A percentile compares a stretch with the other conserved stretches of the same genome.
Evolutionary conservation across 2,888 invertebrate genomes (phyloP).

Genomic region (Tupiocoris notatus): DNA sequence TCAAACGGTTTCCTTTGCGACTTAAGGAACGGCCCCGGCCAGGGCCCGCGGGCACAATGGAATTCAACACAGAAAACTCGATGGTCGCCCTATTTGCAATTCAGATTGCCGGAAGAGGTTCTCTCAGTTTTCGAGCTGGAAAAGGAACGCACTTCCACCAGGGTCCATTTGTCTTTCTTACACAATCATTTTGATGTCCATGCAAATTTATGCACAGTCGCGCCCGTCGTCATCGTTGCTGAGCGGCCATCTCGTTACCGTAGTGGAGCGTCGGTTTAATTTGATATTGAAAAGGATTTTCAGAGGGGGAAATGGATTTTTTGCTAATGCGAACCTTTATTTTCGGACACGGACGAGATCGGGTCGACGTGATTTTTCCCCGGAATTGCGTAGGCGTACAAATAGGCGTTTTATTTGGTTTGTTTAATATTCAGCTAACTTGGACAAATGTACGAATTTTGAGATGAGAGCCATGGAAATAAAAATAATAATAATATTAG

Average conservation of each 20-base stretch:
- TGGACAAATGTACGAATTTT: no score
- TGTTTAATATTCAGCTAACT: no score
- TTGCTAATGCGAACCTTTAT: neutral
- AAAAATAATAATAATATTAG: no score
- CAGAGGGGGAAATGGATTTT: neutral
- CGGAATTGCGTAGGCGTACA: no score
- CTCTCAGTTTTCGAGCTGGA: neutral
- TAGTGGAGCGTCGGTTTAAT: neutral
- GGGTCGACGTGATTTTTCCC: no score
- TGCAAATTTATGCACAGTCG: neutral
- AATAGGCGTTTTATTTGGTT: no score
- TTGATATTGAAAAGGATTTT: neutral
- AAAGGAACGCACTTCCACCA: no score
- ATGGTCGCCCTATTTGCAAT: neutral
- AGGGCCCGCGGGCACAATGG: neutral
- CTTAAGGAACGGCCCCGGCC: neutral
- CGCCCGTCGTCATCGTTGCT: neutral
- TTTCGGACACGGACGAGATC: no score
- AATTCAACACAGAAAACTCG: neutral
- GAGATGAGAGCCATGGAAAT: no score
- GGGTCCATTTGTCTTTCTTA: neutral
- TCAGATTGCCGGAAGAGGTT: neutral
- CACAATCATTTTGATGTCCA: neutral
- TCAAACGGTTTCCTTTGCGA: neutral
- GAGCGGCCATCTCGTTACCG: neutral